A percentile compares a stretch with the other conserved stretches of the same genome.
These are phyloP conservation scores for Candoia aspera DNA, from an alignment of 2,113 vertebrate genomes.

Conservation along the genomic window DNA sequence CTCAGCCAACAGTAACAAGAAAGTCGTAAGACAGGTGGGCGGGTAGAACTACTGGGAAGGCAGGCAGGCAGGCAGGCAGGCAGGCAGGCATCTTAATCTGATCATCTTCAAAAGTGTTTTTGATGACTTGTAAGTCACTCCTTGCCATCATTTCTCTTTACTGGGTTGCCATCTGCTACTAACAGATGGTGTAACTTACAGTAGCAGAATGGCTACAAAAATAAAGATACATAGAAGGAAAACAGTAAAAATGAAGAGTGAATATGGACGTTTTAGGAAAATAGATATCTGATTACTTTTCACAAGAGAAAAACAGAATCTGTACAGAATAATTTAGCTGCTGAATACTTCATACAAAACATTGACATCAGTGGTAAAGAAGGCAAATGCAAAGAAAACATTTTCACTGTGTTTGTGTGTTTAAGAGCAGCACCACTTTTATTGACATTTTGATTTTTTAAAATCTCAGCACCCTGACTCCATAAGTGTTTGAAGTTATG, in stretches of 20 bases:
- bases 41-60: too few species aligned
- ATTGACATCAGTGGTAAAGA: not conserved
- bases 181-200: constrained; percentile 24
- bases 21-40: too few species aligned
- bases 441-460: not conserved
- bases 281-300: not conserved
- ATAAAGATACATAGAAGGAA: constrained; percentile 8
- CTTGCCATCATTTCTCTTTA: not conserved
- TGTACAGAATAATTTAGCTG: not conserved
- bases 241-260: constrained; percentile 13
- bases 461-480: not conserved
- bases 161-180: constrained; percentile 13
- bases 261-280: not conserved
- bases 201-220: not conserved
- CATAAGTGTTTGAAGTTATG: not conserved
- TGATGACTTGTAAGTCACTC: not conserved
- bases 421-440: not conserved
- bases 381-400: not conserved
- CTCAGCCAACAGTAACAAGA: too few species aligned
- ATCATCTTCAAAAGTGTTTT: not conserved
- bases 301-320: not conserved
- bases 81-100: not conserved
- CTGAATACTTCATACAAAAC: not conserved
- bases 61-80: not conserved
- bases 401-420: not conserved